Conservation (phyloP, 2,888 invertebrate genomes). For the Aradus depressus region DNA sequence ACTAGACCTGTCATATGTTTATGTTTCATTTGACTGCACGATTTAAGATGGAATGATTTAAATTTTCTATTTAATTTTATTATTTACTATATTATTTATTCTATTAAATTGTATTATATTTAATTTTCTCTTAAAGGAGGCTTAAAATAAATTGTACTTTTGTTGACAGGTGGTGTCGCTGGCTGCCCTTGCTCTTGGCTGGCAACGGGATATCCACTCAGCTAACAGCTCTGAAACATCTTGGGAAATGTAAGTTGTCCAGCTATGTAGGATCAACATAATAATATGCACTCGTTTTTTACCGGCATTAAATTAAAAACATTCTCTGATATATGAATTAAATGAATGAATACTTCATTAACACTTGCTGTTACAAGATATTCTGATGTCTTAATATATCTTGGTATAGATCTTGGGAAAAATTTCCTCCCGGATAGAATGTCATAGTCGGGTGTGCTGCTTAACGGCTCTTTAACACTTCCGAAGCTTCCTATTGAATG, state of each 20-base stretch:
- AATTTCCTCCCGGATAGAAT: slow-evolving; percentile 71
- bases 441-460: slow-evolving; percentile 87
- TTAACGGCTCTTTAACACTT: slow-evolving; percentile 70
- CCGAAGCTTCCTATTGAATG: slow-evolving; percentile 68
- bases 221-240: slow-evolving; percentile 24
- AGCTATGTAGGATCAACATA: not conserved
- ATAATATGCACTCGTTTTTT: not conserved
- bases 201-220: slow-evolving; percentile 25
- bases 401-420: slow-evolving; percentile 46
- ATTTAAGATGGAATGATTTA: too few relatives aligned
- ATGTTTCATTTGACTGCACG: too few relatives aligned
- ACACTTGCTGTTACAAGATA: not conserved
- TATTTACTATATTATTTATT: too few relatives aligned
- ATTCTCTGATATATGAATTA: not conserved
- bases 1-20: too few relatives aligned
- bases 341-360: not conserved
- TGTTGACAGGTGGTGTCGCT: slow-evolving; percentile 29
- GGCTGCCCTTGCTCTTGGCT: slow-evolving; percentile 27
- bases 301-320: not conserved
- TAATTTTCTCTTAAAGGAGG: too few relatives aligned
- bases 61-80: too few relatives aligned
- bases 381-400: not conserved
- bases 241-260: slow-evolving; percentile 18
- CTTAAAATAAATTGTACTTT: too few relatives aligned
- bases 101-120: too few relatives aligned